Evolutionary conservation across 2,888 invertebrate genomes (phyloP), one percentile per base, ranked within the genome.

Genomic region (Drosophila infuscata): DNA sequence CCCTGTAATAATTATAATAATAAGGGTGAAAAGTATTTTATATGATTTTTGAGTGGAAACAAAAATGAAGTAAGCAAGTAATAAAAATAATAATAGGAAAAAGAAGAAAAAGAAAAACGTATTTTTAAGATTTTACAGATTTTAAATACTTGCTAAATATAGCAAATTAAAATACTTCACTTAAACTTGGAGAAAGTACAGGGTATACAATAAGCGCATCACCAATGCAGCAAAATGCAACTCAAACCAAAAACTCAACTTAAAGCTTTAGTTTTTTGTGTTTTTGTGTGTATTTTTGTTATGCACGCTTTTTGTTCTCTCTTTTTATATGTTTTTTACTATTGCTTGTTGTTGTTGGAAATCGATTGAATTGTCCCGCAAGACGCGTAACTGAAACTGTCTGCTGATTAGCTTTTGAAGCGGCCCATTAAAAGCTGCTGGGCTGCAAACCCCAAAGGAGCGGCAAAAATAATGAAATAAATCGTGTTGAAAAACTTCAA

Each of bases 401-500:
- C 36, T 79, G 81, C 81, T 88, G 84, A 84, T 84, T 84, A 84
- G 85, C 88, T 84, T 84, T 81, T 72, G 79, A 71, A 73, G 64
- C 79, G 74, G 83, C 74, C 83, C 78, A 79, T 79, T 79, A 83
- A 83, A 85, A 74, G 62, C 57, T 66, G 56, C 62, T 25, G 46
- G 46, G 65, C 64, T 51, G 48, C 43, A 65, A 74, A 30, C 65
- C 71, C 76, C 74, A 54, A 51, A 64, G 62, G 76, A 65, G 76
- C 71, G 65, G 30, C 70, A 49, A 70, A 78, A 72, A 86, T 86
- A 91, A 90, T 90, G 84, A 89, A 90, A 88, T 87, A 91, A 90
- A 91, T 90, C 89, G 88, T 84, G 82, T 84, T 86, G 89, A 91
- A 90, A 90, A 85, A 81, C 75, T 74, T 73, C 68, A 73, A 69